Evolutionary conservation across 2,113 vertebrate species (phyloP).

Genomic region (Aix galericulata): DNA sequence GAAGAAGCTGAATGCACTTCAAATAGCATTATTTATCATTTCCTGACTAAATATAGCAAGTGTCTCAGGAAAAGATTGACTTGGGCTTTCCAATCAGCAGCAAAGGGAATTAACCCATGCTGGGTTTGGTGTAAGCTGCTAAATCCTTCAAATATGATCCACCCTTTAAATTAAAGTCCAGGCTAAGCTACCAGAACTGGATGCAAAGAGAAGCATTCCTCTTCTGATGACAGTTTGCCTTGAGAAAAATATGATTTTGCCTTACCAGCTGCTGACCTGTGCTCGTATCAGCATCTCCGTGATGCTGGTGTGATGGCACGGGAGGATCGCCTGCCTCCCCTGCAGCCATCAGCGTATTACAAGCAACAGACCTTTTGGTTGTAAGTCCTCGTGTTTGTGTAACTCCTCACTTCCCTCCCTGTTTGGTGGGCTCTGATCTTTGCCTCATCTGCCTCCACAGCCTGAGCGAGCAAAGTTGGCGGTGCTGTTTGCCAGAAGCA

Average conservation of each 20-base stretch:
- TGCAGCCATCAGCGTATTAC: neutral
- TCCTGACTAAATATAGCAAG: constrained; percentile 65
- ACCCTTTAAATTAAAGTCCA: neutral
- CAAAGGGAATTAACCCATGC: constrained; percentile 46
- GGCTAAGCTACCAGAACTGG: neutral
- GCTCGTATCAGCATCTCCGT: neutral
- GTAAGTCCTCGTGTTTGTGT: neutral
- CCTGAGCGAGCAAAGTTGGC: neutral
- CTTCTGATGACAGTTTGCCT: neutral
- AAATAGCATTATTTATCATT: constrained; percentile 69
- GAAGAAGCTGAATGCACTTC: constrained; percentile 40
- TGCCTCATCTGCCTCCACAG: neutral
- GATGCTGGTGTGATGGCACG: neutral
- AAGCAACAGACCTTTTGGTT: neutral
- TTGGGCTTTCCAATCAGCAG: constrained; percentile 50
- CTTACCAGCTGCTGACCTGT: neutral
- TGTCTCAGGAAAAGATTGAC: constrained; percentile 58
- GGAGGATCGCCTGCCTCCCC: fast-evolving
- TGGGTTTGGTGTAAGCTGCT: constrained; percentile 13
- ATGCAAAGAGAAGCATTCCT: neutral
- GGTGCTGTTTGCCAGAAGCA: neutral
- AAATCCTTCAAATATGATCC: constrained; percentile 28
- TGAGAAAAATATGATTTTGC: neutral
- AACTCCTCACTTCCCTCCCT: neutral
- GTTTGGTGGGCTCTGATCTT: neutral